phyloP scores from a whole-genome alignment of 2,797 vertebrate species.

The Cirrhinus molitorella region DNA sequence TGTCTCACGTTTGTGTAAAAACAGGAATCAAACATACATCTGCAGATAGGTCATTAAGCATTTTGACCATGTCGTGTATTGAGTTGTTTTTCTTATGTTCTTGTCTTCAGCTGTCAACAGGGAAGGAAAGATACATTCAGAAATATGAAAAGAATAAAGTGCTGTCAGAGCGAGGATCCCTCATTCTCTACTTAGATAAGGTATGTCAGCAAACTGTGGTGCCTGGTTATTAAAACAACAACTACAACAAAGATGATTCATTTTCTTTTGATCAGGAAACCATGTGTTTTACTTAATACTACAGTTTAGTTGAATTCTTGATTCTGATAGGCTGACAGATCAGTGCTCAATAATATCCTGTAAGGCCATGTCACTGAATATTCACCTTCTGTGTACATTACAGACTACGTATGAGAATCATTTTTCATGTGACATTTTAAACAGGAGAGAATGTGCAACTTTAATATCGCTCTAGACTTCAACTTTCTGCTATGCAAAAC shows the following conservation, averaged over 20 bases:
- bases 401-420: not conserved
- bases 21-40: too few relatives aligned
- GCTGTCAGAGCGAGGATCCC: constrained; percentile 79
- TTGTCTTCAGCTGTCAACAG: constrained; percentile 71
- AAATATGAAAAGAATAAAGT: constrained; percentile 77
- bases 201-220: constrained; percentile 63
- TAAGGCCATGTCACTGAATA: too few relatives aligned
- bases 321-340: not conserved
- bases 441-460: not conserved
- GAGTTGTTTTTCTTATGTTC: not conserved
- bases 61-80: not conserved
- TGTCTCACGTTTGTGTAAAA: too few relatives aligned
- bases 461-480: too few relatives aligned
- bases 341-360: too few relatives aligned
- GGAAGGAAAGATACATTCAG: constrained; percentile 77
- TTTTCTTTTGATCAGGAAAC: too few relatives aligned
- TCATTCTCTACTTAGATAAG: constrained; percentile 87
- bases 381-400: too few relatives aligned
- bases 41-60: not conserved
- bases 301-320: too few relatives aligned
- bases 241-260: too few relatives aligned
- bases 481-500: too few relatives aligned
- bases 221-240: not conserved
- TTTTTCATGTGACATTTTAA: not conserved
- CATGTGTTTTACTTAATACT: too few relatives aligned